These are phyloP conservation scores for Tetheella fluctuosa DNA, from an alignment of 2,888 invertebrate species.

Conservation along the genomic window DNA sequence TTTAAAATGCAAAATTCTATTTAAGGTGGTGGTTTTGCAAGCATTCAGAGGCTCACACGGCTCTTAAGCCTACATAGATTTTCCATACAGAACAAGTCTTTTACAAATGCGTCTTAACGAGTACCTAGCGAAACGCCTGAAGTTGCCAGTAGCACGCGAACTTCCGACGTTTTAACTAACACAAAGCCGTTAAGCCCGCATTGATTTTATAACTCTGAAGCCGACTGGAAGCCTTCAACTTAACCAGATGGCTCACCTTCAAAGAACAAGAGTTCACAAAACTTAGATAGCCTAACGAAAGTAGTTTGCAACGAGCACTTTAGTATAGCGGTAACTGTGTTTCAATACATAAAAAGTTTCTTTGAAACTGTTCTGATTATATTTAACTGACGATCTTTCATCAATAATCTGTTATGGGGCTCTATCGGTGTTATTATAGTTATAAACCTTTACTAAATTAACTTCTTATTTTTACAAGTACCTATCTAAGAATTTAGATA, in stretches of 20 bases:
- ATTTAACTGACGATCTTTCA: conserved; percentile 31
- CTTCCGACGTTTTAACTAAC: conserved; percentile 63
- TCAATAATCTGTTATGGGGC: conserved; percentile 22
- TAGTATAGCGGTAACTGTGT: conserved; percentile 41
- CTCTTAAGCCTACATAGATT: conserved; percentile 25
- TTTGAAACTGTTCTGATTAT: conserved; percentile 45
- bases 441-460: too few relatives aligned
- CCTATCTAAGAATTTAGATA: too few relatives aligned
- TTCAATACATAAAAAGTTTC: conserved; percentile 51
- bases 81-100: conserved; percentile 39
- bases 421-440: conserved; percentile 16
- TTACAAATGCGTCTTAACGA: conserved; percentile 41
- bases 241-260: conserved; percentile 50
- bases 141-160: conserved; percentile 54
- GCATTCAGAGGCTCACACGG: neutral
- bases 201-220: conserved; percentile 65
- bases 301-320: conserved; percentile 58
- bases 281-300: conserved; percentile 65
- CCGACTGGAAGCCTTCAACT: conserved; percentile 48
- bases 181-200: conserved; percentile 64
- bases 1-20: neutral
- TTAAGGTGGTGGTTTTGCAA: neutral
- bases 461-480: too few relatives aligned
- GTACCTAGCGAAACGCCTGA: conserved; percentile 32
- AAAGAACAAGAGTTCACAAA: conserved; percentile 49